A percentile compares a stretch with the other conserved stretches of the same genome.
These are phyloP conservation scores for Berghia stephanieae DNA, from an alignment of 1,140 invertebrate genomes.

Conservation along the genomic window DNA sequence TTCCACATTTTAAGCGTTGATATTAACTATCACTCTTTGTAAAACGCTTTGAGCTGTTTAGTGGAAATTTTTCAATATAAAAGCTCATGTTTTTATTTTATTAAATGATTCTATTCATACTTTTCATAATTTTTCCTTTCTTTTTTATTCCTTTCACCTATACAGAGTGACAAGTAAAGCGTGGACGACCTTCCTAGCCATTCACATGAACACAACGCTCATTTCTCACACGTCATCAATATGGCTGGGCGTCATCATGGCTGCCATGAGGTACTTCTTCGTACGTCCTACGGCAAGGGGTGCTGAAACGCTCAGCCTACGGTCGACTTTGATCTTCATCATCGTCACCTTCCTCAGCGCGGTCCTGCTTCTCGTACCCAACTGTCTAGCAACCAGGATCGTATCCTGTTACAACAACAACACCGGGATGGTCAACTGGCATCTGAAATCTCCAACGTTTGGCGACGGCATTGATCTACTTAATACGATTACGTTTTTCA, in stretches of 20 bases:
- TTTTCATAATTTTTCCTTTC: neutral
- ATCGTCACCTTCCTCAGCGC: constrained; percentile 77
- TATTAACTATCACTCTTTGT: no score
- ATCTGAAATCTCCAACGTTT: constrained; percentile 38
- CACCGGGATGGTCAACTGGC: constrained; percentile 32
- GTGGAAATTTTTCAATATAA: no score
- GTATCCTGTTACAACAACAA: constrained; percentile 17
- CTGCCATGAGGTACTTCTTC: constrained; percentile 74
- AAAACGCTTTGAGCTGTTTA: no score
- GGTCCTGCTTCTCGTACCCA: constrained; percentile 80
- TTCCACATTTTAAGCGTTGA: no score
- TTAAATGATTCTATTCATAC: neutral
- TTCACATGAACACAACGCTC: constrained; percentile 73
- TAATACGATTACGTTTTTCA: constrained; percentile 53
- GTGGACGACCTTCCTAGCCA: constrained; percentile 55
- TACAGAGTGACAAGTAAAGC: constrained; percentile 17
- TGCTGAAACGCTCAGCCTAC: constrained; percentile 83
- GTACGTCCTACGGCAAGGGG: constrained; percentile 75
- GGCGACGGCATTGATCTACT: constrained; percentile 38
- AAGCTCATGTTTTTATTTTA: no score
- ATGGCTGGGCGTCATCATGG: constrained; percentile 89
- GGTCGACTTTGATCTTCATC: constrained; percentile 77
- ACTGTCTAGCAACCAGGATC: constrained; percentile 70
- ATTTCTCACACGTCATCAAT: constrained; percentile 93
- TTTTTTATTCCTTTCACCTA: constrained; percentile 33